Percentiles rank a stretch among this genome's conserved stretches.
phyloP scores from a whole-genome alignment of 2,113 vertebrate species.

The Notiomystis cincta region DNA sequence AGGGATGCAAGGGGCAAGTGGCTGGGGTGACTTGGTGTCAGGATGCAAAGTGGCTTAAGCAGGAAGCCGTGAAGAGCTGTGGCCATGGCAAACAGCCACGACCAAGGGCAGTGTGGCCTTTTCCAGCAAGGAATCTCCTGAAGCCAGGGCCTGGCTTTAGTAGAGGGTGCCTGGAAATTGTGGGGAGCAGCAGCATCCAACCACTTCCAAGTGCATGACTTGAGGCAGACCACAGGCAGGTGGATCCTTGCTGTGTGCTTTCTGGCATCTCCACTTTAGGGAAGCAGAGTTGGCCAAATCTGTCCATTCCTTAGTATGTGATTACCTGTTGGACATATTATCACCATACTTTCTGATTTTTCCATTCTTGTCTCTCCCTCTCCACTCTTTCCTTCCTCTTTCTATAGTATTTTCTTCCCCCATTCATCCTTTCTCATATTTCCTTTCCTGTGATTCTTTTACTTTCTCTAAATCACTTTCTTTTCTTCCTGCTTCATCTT shows the following conservation, averaged over 20 bases:
- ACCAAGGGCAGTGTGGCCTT: neutral
- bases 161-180: neutral
- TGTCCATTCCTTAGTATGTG: neutral
- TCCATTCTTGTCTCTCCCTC: neutral
- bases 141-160: neutral
- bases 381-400: neutral
- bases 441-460: neutral
- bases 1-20: neutral
- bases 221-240: accelerated
- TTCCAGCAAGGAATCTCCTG: neutral
- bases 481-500: neutral
- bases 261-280: neutral
- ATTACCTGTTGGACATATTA: neutral
- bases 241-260: accelerated
- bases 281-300: neutral
- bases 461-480: neutral
- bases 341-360: neutral
- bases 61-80: neutral
- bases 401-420: neutral
- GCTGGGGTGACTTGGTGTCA: neutral
- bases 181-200: neutral
- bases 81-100: neutral
- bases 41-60: conserved; percentile 15
- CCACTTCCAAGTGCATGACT: neutral
- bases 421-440: neutral